A percentile compares a stretch with the other conserved stretches of the same genome.
Conservation (phyloP, 2,797 vertebrate genomes). For the Coluber constrictor region DNA sequence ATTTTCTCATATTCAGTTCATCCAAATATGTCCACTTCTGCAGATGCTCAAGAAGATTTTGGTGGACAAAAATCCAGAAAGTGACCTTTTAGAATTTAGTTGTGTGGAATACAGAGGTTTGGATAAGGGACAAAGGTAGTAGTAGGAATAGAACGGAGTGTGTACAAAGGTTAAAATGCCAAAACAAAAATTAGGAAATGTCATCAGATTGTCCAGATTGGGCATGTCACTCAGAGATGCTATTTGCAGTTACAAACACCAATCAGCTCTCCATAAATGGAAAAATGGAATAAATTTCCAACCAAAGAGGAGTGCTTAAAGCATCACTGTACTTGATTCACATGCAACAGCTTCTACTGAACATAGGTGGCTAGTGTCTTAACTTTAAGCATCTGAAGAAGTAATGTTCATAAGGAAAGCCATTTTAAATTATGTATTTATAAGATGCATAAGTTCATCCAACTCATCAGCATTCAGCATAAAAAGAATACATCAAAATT, state of each 20-base stretch:
- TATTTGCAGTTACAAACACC: neutral
- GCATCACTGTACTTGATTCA: neutral
- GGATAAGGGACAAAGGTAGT: neutral
- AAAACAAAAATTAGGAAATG: neutral
- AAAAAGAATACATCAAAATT: neutral
- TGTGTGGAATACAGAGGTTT: neutral
- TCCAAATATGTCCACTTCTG: neutral
- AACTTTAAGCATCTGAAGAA: neutral
- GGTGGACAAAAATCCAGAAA: neutral
- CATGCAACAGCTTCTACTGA: neutral
- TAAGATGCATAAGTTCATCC: neutral
- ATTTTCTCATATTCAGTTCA: neutral
- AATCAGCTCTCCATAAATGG: neutral
- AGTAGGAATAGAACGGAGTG: neutral
- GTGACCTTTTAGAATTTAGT: neutral
- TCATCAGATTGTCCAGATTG: neutral
- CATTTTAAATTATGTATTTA: neutral
- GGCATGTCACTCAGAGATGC: neutral
- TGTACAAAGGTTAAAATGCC: neutral
- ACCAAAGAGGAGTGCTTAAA: neutral
- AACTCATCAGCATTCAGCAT: neutral
- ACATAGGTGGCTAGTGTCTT: neutral
- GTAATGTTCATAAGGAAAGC: neutral
- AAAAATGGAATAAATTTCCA: neutral
- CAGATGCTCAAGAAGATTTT: neutral